Base-by-base conservation (phyloP, 2,113 vertebrate genomes). In the Acinonyx jubatus region DNA sequence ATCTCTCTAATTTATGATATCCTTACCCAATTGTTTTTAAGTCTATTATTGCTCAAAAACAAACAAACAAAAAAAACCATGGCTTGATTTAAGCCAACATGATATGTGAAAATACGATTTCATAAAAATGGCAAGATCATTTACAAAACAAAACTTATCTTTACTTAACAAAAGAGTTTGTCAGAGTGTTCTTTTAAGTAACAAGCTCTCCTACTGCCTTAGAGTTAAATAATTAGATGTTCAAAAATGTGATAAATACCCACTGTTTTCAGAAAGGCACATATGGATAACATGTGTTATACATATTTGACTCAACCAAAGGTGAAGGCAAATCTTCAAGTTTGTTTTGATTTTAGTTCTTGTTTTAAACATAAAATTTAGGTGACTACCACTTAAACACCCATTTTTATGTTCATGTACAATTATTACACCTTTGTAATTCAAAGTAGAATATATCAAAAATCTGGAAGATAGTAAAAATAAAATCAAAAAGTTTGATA, bases 181-280 rank as follows among this genome's bases (percentile, higher is more conserved):
- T 66, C 13, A 90, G 55, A 38, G 15, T 95, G 23, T 91, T 85
- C 52, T 94, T 94, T 97, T n/a, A 94, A 95, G 83, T 91, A 95
- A 69, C 38, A 86, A 92, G 25, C 33, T 85, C 13, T 81, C 21
- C 3, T 85, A n/a, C 0, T 88, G 50, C 29, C 41, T 96, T 41
- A 71, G 63, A 95, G 21, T 76, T 89, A 81, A 80, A 86, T 38
- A 93, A 76, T 33, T 85, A 57, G 83, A 89, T n/a, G 4, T 66
- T 87, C 1, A 92, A 91, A 87, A 84, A 80, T 78, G 50, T 93
- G 81, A 65, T 52, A 85, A 73, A 80, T 15, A 81, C 9, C 0
- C 12, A 86, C 11, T 91, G 63, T 88, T 88, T 91, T 82, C 29
- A 96, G 88, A 69, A 81, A 96, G 81, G 50, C 33, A 95, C 13